Evolutionary conservation across 2,113 vertebrate species (phyloP), one percentile per base, ranked within the genome.

Genomic region (Prietella phreatophila): DNA sequence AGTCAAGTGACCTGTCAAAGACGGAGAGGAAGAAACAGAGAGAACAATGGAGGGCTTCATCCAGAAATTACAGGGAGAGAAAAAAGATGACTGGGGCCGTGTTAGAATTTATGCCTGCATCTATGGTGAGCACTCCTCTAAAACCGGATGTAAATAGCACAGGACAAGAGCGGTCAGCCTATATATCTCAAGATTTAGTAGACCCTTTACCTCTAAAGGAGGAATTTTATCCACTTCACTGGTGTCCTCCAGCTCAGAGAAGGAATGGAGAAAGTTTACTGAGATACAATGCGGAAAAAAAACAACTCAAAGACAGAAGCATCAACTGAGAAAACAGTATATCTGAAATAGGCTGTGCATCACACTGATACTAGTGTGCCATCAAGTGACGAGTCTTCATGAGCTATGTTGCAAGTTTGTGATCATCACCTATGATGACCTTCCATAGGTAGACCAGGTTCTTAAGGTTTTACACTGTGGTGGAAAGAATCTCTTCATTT

Each of bases 31-130:
- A 53, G 27, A 84, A 84, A 67, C 39, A 50, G 25, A 47, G 61
- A 30, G 82, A 5, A 7, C 60, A 67, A 50, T 67, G 61, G 61
- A 67, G 61, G 39, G 61, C 33, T 30, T 60, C 82, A 50, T 65
- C 81, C 60, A 50, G 39, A 83, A 65, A 50, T 50, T 83, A 83
- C 39, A 67, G 82, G 30, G 13, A 65, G 60, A 83, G 17, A 67
- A 83, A 65, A 67, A 67, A 50, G 60, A 83, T 50, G 60, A 2
- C 82, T 4, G 80, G 58, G 42, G 4, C 19, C 6, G 5, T 14
- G 22, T 63, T 83, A 15, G 22, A 63, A 4, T 63, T 83, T 42
- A 25, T 83, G 27, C 33, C 81, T 63, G 36, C 25, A 17, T 63
- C 58, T 8, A 81, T 81, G 53, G 50, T 30, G n/a, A 55, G 5